phyloP scores from a whole-genome alignment of 2,113 vertebrate genomes.

The Sylvietta virens region DNA sequence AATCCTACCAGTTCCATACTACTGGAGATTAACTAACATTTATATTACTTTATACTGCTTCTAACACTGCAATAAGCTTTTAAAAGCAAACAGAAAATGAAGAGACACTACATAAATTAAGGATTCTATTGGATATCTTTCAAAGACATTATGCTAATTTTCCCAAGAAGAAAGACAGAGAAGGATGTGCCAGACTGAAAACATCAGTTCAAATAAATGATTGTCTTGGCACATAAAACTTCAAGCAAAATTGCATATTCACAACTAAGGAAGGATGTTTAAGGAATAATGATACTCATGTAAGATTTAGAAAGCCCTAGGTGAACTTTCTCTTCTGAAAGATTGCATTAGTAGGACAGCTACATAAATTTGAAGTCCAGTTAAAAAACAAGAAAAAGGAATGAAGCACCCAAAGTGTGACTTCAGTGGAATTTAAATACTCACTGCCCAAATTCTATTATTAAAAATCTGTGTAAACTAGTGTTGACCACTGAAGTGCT shows the following conservation, averaged over 20 bases:
- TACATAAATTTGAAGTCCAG: neutral
- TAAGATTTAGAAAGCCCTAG: slow-evolving; percentile 49
- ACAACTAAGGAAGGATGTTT: neutral
- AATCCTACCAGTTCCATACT: neutral
- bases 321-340: slow-evolving; percentile 24
- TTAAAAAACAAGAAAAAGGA: neutral
- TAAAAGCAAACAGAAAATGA: slow-evolving; percentile 1
- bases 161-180: neutral
- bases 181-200: slow-evolving; percentile 23
- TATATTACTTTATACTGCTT: neutral
- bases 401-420: neutral
- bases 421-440: neutral
- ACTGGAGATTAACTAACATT: neutral
- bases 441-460: neutral
- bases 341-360: slow-evolving; percentile 22
- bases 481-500: neutral
- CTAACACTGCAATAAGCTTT: neutral
- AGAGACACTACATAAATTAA: slow-evolving; percentile 1
- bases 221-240: slow-evolving; percentile 27
- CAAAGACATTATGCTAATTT: slow-evolving; percentile 31
- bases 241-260: slow-evolving; percentile 31
- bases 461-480: neutral
- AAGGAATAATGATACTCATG: slow-evolving; percentile 42
- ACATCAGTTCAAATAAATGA: slow-evolving; percentile 36
- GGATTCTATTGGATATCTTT: slow-evolving; percentile 1